Percentiles rank a stretch among this genome's conserved stretches.
Conservation (phyloP, 2,888 invertebrate genomes). For the Dexiosoma caninum region DNA sequence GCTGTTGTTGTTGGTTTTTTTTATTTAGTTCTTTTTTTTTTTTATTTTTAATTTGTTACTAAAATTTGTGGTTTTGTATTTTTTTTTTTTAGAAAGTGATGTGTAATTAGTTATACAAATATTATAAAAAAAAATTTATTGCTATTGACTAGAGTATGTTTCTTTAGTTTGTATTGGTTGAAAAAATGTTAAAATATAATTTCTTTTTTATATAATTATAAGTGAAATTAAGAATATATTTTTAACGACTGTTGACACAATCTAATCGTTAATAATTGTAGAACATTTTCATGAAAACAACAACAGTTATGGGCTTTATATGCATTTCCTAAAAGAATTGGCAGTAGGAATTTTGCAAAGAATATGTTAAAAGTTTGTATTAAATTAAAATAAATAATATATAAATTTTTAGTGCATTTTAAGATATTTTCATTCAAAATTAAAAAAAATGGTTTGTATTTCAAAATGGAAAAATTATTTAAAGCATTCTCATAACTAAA, state of each 20-base stretch:
- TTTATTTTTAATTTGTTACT: not conserved
- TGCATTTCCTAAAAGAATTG: not conserved
- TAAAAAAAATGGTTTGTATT: no score
- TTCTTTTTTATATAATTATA: not conserved
- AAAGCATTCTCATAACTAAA: no score
- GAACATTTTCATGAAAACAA: no score
- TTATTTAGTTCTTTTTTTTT: not conserved
- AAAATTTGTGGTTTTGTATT: not conserved
- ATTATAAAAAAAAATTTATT: constrained; percentile 4
- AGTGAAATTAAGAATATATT: not conserved
- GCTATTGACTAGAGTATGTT: constrained; percentile 36
- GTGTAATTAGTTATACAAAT: not conserved
- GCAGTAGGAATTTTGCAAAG: not conserved
- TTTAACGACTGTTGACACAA: no score
- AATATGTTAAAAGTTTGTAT: not conserved
- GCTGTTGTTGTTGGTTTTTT: constrained; percentile 7
- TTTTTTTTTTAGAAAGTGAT: constrained; percentile 10
- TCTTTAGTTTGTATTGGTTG: not conserved
- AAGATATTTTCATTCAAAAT: not conserved
- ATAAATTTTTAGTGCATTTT: not conserved
- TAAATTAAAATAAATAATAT: not conserved
- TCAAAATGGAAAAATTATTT: no score
- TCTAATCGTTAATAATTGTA: no score
- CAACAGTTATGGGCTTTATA: no score
- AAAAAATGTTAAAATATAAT: not conserved